Evolutionary conservation across 2,113 vertebrate species (phyloP).

Genomic region (Hipposideros armiger): DNA sequence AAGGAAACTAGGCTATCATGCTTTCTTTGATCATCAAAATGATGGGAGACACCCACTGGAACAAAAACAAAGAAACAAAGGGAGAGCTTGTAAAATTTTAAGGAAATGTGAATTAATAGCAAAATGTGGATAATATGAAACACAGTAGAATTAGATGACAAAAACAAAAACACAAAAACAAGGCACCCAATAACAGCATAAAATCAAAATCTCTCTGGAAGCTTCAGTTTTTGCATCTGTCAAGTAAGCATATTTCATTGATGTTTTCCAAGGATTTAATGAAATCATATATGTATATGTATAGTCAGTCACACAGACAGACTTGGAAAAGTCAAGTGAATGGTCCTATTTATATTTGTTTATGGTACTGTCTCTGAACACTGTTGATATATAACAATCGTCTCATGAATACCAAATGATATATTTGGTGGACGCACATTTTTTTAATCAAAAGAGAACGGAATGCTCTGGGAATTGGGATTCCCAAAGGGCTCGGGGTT

Average conservation of each 20-base stretch:
- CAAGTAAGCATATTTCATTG: background rate
- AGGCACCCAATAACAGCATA: background rate
- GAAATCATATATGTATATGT: background rate
- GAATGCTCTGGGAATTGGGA: background rate
- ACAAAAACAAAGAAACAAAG: background rate
- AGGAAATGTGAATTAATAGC: background rate
- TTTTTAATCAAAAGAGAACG: background rate
- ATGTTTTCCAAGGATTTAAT: background rate
- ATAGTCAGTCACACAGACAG: background rate
- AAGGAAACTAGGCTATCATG: background rate
- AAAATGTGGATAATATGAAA: background rate
- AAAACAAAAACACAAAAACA: background rate
- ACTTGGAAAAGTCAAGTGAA: background rate
- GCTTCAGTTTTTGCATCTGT: background rate
- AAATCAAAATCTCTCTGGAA: conserved; percentile 24
- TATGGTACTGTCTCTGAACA: background rate
- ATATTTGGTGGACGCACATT: background rate
- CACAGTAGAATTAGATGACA: background rate
- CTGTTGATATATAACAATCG: background rate
- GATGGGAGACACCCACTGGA: background rate
- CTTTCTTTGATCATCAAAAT: conserved; percentile 21
- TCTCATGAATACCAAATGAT: background rate
- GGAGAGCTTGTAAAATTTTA: background rate
- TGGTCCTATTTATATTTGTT: background rate
- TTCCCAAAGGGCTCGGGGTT: background rate